Evolutionary conservation across 2,113 vertebrate species (phyloP), one percentile per base, ranked within the genome.

Genomic region (Craseonycteris thonglongyai): DNA sequence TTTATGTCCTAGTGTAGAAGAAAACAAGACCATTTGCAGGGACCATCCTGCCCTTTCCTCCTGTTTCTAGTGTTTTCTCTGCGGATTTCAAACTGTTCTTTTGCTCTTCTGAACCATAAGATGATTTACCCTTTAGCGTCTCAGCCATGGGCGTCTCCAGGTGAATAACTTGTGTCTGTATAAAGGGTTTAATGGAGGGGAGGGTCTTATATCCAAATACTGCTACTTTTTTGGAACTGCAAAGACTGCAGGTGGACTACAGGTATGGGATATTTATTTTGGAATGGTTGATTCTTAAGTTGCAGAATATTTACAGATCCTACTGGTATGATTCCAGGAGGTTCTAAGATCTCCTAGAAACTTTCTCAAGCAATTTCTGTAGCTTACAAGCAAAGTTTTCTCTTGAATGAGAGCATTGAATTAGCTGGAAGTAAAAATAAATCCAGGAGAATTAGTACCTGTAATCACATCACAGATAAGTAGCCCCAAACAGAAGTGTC

Each of bases 21-120:
- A 68, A 96, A 94, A 81, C 54, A 83, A 91, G 86, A 84, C 63
- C 63, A 33, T 65, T 74, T 93, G 28, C 42, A 80, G 74, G 87
- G 18, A 72, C 59, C 19, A 28, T 65, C 38, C 54, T 33, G 88
- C 58, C 90, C 65, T 61, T 45, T 87, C 71, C 84, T 96, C 59
- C 59, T 72, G 14, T 92, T 90, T 40, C 80, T 71, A 15, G 12
- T 87, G 35, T 80, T 47, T 90, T 84, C 74, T 93, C 54, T 93
- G 66, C 81, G 38, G 8, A 74, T 63, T 91, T 93, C 54, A 87
- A 76, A 63, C 47, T 71, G 42, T 71, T 68, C 51, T 75, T 88
- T 76, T 84, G 59, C 54, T 72, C 26, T 88, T 47, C 56, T 85
- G 33, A 91, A 59, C 14, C 40, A 30, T 83, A 76, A 80, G 79